Evolutionary conservation across 2,797 vertebrate genomes (phyloP).

Genomic region (Sebastes wilsoni): DNA sequence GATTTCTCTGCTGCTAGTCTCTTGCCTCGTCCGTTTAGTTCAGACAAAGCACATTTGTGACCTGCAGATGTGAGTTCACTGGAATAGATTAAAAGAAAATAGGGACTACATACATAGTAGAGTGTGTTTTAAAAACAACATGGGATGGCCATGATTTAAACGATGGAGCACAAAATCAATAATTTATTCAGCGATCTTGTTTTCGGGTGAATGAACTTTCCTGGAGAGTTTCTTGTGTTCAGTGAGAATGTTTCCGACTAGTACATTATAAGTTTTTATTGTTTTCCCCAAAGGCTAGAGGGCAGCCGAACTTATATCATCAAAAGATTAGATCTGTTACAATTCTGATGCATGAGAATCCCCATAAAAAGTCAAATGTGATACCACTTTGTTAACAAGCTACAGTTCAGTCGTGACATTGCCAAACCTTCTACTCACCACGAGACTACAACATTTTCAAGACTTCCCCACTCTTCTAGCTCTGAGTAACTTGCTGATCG

Average conservation of each 20-base stretch:
- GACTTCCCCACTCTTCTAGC: conserved; percentile 14
- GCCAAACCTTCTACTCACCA: conserved; percentile 24
- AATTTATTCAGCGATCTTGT: conserved; percentile 16
- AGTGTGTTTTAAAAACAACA: conserved; percentile 21
- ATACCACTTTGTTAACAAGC: conserved; percentile 36
- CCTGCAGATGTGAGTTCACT: background rate
- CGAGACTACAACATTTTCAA: conserved; percentile 33
- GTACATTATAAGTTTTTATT: background rate
- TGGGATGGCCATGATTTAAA: conserved; percentile 32
- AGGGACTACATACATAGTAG: background rate
- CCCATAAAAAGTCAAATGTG: conserved; percentile 28
- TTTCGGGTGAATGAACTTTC: conserved; percentile 18
- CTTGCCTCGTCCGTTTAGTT: background rate
- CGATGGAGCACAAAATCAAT: conserved; percentile 29
- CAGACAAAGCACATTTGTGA: background rate
- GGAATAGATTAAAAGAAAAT: conserved; percentile 18
- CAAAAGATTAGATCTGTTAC: conserved; percentile 17
- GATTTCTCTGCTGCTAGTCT: background rate
- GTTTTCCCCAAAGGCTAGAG: conserved; percentile 5
- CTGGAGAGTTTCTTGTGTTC: conserved; percentile 48
- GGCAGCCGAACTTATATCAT: conserved; percentile 18
- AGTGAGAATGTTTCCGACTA: conserved; percentile 16
- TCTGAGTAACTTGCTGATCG: conserved; percentile 19
- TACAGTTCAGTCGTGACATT: conserved; percentile 22
- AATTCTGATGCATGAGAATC: conserved; percentile 40